Conservation (phyloP, 2,888 invertebrate genomes). For the Rhingia campestris region DNA sequence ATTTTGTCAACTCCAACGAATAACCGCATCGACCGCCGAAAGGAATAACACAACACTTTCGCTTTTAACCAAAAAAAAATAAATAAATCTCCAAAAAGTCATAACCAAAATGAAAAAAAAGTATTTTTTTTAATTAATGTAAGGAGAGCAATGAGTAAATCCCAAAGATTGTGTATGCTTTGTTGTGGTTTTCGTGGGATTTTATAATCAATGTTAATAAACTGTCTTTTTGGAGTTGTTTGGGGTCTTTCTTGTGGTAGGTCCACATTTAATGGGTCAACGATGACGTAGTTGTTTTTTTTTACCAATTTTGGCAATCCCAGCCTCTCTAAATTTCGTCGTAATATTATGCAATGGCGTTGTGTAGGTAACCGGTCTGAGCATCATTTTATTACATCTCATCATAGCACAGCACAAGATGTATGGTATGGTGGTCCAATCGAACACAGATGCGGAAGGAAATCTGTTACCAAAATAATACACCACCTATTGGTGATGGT, state of each 20-base stretch:
- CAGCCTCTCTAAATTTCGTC: neutral
- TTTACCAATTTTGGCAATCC: conserved; percentile 27
- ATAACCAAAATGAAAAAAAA: neutral
- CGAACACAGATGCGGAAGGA: conserved; percentile 46
- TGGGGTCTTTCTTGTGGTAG: conserved; percentile 8
- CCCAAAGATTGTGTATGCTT: neutral
- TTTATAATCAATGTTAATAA: conserved; percentile 50
- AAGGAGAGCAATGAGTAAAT: conserved; percentile 45
- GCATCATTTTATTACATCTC: conserved; percentile 11
- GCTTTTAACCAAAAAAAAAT: conserved; percentile 36
- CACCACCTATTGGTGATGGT: conserved; percentile 30
- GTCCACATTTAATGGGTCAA: conserved; percentile 45
- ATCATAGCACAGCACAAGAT: neutral
- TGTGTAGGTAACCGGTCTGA: conserved; percentile 35
- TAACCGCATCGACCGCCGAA: conserved; percentile 7
- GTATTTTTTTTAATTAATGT: conserved; percentile 44
- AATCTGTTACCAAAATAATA: conserved; percentile 18
- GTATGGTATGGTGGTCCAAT: conserved; percentile 5
- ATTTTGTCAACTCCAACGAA: conserved; percentile 36
- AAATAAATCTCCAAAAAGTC: neutral
- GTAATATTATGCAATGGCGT: conserved; percentile 17
- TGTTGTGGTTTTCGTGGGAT: neutral
- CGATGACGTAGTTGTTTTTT: conserved; percentile 31
- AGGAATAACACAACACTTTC: conserved; percentile 36
- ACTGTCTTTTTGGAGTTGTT: conserved; percentile 2